These are phyloP conservation scores for Eretmochelys imbricata DNA, from an alignment of 2,113 vertebrate genomes.

Conservation along the genomic window DNA sequence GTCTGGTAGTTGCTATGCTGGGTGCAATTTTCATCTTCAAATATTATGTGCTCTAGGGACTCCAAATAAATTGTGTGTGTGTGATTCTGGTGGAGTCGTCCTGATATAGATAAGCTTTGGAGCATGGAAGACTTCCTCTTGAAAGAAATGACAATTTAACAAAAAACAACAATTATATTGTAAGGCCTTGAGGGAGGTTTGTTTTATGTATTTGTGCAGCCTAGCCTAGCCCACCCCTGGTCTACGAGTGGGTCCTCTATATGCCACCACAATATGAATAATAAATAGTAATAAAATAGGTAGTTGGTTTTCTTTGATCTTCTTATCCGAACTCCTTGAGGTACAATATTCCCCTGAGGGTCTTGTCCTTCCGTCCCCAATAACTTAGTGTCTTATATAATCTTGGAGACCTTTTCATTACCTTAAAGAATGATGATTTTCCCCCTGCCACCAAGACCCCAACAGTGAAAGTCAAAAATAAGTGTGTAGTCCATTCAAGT, in stretches of 20 bases:
- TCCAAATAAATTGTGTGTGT: too few species aligned
- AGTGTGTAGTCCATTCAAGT: rapidly evolving
- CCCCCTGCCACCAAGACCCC: neutral
- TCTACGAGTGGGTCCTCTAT: neutral
- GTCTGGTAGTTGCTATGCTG: neutral
- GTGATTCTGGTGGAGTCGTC: too few species aligned
- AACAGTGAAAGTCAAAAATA: neutral
- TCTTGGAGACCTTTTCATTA: neutral
- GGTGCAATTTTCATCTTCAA: neutral
- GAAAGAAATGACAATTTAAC: too few species aligned
- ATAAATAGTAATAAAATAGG: neutral
- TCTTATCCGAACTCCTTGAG: neutral
- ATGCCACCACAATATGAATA: neutral
- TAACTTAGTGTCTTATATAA: neutral
- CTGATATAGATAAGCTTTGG: too few species aligned
- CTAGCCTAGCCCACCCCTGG: too few species aligned
- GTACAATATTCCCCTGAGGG: neutral
- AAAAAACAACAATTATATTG: too few species aligned
- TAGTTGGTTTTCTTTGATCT: neutral
- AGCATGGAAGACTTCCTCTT: too few species aligned
- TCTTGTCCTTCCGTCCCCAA: neutral
- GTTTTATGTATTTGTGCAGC: neutral
- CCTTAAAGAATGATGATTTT: neutral
- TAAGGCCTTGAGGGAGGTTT: too few species aligned
- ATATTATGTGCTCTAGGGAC: neutral